Evolutionary conservation across 2,797 vertebrate species (phyloP).

Genomic region (Bradypodion pumilum): DNA sequence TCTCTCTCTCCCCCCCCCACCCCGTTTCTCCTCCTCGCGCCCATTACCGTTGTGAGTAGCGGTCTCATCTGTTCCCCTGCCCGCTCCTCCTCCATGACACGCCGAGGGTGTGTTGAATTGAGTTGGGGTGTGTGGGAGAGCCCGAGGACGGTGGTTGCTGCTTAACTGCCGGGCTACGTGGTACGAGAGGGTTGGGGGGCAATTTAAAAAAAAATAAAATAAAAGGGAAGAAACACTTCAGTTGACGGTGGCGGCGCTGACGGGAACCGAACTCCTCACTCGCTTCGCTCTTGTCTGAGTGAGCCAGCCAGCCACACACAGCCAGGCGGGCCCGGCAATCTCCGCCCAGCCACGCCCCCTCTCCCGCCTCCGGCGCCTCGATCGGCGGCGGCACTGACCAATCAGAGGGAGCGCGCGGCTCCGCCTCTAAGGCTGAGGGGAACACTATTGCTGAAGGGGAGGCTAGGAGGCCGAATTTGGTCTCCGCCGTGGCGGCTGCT

Average conservation of each 20-base stretch:
- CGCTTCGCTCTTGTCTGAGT: conserved; percentile 1
- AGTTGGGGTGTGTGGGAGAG: background rate
- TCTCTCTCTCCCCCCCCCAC: background rate
- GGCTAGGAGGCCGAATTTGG: background rate
- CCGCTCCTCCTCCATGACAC: conserved; percentile 74
- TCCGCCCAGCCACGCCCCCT: background rate
- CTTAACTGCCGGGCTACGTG: background rate
- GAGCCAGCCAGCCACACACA: too few species aligned
- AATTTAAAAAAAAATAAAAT: too few species aligned
- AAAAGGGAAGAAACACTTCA: background rate
- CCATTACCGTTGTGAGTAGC: conserved; percentile 74
- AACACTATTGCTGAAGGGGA: background rate
- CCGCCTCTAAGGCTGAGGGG: background rate
- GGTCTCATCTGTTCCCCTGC: conserved; percentile 77
- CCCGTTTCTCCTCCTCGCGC: background rate
- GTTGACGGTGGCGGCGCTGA: background rate
- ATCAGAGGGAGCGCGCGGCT: background rate
- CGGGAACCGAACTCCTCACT: conserved; percentile 15
- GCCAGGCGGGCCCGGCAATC: too few species aligned
- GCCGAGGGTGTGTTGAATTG: background rate
- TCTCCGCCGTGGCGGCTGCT: background rate
- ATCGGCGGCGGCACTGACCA: conserved; percentile 25
- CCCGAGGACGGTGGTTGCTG: background rate
- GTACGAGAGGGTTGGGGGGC: too few species aligned
- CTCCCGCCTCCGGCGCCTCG: background rate